Conservation (phyloP, 2,113 vertebrate genomes). For the Nematolebias whitei region DNA sequence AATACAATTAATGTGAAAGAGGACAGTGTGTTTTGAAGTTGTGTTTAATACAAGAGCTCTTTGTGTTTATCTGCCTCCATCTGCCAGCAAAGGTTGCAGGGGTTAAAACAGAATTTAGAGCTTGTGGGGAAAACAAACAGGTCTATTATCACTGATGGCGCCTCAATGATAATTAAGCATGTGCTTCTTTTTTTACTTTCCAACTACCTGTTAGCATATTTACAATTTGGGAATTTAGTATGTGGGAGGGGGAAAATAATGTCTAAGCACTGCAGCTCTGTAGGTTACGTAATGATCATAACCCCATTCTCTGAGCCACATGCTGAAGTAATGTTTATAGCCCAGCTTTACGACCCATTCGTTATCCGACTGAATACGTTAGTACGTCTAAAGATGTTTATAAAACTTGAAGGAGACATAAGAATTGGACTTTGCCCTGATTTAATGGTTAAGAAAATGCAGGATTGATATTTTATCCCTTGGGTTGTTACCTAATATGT, state of each 20-base stretch:
- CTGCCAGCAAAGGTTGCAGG: conserved; percentile 33
- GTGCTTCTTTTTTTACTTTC: conserved; percentile 31
- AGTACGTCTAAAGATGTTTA: conserved; percentile 20
- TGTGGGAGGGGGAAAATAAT: conserved; percentile 44
- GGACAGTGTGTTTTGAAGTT: conserved; percentile 4
- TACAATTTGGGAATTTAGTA: conserved; percentile 27
- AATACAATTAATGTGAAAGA: conserved; percentile 1
- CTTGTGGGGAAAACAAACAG: conserved; percentile 49
- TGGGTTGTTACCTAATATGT: conserved; percentile 26
- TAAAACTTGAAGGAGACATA: conserved; percentile 22
- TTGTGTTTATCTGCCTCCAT: conserved; percentile 31
- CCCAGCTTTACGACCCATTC: conserved; percentile 33
- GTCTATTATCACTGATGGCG: conserved; percentile 39
- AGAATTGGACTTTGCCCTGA: conserved; percentile 59
- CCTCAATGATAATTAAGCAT: conserved; percentile 27
- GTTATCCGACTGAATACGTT: conserved; percentile 36
- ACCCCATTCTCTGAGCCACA: conserved; percentile 13
- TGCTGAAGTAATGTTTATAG: conserved; percentile 25
- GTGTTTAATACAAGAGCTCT: conserved; percentile 16
- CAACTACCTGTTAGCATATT: conserved; percentile 22
- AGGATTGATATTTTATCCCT: conserved; percentile 41
- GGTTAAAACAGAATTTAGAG: conserved; percentile 47
- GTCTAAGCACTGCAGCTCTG: conserved; percentile 1
- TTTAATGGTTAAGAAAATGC: conserved; percentile 30
- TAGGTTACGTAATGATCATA: conserved; percentile 47